Percentiles rank a stretch among this genome's conserved stretches.
phyloP scores from a whole-genome alignment of 1,140 invertebrate species.

The Sycophila sp. region DNA sequence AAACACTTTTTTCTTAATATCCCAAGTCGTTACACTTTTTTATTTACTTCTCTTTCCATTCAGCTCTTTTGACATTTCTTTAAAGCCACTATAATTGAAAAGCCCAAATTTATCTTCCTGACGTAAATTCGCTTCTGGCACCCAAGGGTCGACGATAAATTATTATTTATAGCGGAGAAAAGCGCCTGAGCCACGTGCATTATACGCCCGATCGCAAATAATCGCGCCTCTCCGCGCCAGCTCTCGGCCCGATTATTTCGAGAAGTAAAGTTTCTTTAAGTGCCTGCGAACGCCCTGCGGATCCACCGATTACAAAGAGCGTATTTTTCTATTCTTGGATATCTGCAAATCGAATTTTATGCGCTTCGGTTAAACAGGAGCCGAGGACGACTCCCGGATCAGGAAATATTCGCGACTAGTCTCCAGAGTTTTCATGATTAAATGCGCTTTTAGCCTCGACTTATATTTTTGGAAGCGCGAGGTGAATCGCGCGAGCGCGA shows the following conservation, averaged over 20 bases:
- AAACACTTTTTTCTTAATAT: too few species aligned
- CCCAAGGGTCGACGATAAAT: slow-evolving; percentile 44
- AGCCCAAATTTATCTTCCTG: slow-evolving; percentile 29
- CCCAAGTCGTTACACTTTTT: too few species aligned
- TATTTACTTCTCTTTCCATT: too few species aligned
- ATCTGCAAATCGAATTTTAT: neutral
- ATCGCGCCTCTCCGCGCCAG: neutral
- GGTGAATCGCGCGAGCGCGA: neutral
- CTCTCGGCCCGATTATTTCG: slow-evolving; percentile 38
- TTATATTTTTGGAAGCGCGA: slow-evolving; percentile 8
- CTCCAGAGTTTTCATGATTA: neutral
- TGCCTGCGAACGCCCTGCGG: neutral
- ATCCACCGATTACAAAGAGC: slow-evolving; percentile 10
- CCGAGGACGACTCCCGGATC: too few species aligned
- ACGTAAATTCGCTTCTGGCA: slow-evolving; percentile 48
- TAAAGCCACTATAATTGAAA: too few species aligned
- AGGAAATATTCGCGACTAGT: too few species aligned
- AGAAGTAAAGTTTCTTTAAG: slow-evolving; percentile 35
- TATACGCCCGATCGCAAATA: slow-evolving; percentile 36
- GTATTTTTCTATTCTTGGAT: neutral
- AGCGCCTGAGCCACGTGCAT: slow-evolving; percentile 3
- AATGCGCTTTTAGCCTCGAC: neutral
- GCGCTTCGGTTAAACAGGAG: neutral
- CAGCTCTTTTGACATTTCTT: neutral
- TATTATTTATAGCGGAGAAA: slow-evolving; percentile 55